Conservation (phyloP, 2,113 vertebrate genomes). For the Jacana jacana region DNA sequence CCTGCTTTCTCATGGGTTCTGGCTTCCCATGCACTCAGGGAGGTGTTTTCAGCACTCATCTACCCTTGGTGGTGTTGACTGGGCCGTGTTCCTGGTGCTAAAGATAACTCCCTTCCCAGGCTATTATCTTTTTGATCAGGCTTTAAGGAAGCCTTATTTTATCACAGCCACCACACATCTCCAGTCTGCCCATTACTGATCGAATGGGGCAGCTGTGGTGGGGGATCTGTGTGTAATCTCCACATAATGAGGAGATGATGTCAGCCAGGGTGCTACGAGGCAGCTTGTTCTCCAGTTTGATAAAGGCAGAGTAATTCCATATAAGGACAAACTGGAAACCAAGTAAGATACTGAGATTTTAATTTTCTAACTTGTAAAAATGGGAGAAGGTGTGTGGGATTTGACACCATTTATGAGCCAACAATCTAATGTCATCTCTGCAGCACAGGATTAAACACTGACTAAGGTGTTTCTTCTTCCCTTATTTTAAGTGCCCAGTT, state of each 20-base stretch:
- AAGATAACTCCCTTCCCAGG: neutral
- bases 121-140: neutral
- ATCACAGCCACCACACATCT: neutral
- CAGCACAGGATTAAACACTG: neutral
- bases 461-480: neutral
- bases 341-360: neutral
- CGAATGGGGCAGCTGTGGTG: neutral
- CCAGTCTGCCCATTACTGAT: fast-evolving
- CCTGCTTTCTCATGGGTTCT: neutral
- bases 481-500: neutral
- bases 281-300: neutral
- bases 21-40: neutral
- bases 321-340: neutral
- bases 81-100: neutral
- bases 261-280: fast-evolving
- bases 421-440: neutral
- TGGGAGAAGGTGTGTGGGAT: neutral
- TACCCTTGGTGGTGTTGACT: neutral
- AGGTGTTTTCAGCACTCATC: neutral
- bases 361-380: neutral
- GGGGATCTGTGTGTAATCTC: neutral
- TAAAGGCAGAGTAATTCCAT: neutral
- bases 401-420: neutral
- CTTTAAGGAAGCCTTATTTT: neutral
- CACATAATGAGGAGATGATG: fast-evolving